Evolutionary conservation across 2,797 vertebrate genomes (phyloP).

Genomic region (Clarias laeviceps): DNA sequence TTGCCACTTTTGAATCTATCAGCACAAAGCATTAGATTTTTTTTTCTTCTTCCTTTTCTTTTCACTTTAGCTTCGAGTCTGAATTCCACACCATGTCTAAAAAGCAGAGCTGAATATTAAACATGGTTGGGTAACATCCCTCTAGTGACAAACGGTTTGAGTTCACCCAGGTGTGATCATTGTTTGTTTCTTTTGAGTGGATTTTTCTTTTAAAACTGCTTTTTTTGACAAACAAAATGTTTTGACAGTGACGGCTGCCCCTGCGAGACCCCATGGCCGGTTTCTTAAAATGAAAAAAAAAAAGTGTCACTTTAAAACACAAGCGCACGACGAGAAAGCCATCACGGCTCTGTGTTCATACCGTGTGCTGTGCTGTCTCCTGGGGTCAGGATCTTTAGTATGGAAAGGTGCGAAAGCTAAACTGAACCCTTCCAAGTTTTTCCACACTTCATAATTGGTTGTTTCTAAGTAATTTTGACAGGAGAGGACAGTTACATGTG

Average conservation of each 20-base stretch:
- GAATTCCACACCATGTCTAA: constrained; percentile 42
- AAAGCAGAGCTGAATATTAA: constrained; percentile 50
- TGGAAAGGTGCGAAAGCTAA: constrained; percentile 52
- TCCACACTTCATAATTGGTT: constrained; percentile 27
- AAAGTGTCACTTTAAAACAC: constrained; percentile 36
- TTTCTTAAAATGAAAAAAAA: constrained; percentile 36
- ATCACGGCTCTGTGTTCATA: constrained; percentile 30
- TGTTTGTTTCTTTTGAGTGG: constrained; percentile 39
- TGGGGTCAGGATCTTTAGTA: constrained; percentile 46
- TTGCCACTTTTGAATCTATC: constrained; percentile 68
- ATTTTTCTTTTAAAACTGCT: constrained; percentile 19
- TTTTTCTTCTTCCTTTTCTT: constrained; percentile 7
- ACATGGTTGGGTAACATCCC: constrained; percentile 40
- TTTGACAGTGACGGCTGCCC: constrained; percentile 37
- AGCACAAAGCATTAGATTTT: constrained; percentile 60
- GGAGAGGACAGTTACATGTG: constrained; percentile 36
- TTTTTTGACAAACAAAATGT: constrained; percentile 37
- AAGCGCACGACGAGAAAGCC: constrained; percentile 6
- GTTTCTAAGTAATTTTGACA: constrained; percentile 52
- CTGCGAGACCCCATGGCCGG: constrained; percentile 19
- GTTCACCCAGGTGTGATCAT: constrained; percentile 26
- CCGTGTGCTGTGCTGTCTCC: constrained; percentile 27
- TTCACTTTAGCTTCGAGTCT: constrained; percentile 33
- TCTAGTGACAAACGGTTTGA: constrained; percentile 37
- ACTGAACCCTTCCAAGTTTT: constrained; percentile 36